Conservation (phyloP, 2,797 vertebrate genomes). For the Hyperoplus lanceolatus region DNA sequence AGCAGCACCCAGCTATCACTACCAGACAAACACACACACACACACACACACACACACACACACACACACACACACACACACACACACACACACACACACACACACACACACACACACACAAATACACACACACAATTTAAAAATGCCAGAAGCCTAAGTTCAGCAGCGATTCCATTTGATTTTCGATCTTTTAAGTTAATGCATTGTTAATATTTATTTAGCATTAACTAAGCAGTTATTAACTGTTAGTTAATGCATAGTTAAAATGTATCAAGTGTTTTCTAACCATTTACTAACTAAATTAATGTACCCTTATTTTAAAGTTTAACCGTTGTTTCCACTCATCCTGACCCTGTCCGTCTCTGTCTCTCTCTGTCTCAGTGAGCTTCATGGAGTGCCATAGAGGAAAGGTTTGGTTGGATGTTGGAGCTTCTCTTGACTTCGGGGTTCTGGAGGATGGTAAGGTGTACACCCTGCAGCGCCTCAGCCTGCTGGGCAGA, state of each 20-base stretch:
- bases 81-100: not conserved
- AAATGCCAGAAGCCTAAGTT: slow-evolving; percentile 40
- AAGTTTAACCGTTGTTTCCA: not conserved
- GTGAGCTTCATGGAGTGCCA: slow-evolving; percentile 89
- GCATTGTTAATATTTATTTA: slow-evolving; percentile 48
- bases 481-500: slow-evolving; percentile 83
- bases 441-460: slow-evolving; percentile 91
- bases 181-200: slow-evolving; percentile 60
- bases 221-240: slow-evolving; percentile 14
- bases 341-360: slow-evolving; percentile 9
- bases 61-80: slow-evolving; percentile 18
- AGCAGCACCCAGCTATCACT: slow-evolving; percentile 62
- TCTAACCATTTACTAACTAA: not conserved
- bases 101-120: slow-evolving; percentile 14
- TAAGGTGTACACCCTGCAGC: slow-evolving; percentile 84
- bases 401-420: slow-evolving; percentile 85
- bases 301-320: slow-evolving; percentile 8
- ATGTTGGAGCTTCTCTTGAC: slow-evolving; percentile 86
- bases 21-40: slow-evolving; percentile 15
- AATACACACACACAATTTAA: slow-evolving; percentile 1
- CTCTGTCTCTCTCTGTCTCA: slow-evolving; percentile 50
- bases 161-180: slow-evolving; percentile 19
- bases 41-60: slow-evolving; percentile 31
- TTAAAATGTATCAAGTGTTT: too few relatives aligned
- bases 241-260: slow-evolving; percentile 7